These are phyloP conservation scores for Callionymus lyra DNA, from an alignment of 2,113 vertebrate species.

Conservation along the genomic window DNA sequence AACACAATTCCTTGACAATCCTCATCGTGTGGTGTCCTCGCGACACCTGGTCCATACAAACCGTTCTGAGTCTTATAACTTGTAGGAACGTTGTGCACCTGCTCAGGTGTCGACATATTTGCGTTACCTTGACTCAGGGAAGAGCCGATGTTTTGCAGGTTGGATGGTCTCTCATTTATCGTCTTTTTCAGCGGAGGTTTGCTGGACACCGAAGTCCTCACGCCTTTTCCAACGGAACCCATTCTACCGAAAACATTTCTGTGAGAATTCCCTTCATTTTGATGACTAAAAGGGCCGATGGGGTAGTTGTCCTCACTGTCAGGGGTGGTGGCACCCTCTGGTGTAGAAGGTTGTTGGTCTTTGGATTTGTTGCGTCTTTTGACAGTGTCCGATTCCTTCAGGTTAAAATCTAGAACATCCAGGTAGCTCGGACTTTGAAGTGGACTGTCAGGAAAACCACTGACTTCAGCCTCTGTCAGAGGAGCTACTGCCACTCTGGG, in stretches of 20 bases:
- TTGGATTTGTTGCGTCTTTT: conserved; percentile 85
- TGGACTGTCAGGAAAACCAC: conserved; percentile 21
- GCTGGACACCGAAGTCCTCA: conserved; percentile 54
- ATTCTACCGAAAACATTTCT: conserved; percentile 54
- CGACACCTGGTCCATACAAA: background rate
- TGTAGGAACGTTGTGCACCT: too few relatives aligned
- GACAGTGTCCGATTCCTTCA: conserved; percentile 91
- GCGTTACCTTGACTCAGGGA: too few relatives aligned
- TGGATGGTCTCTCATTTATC: too few relatives aligned
- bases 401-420: conserved; percentile 76
- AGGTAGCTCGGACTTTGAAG: conserved; percentile 11
- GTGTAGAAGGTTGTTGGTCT: conserved; percentile 56
- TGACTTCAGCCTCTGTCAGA: conserved; percentile 29
- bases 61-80: too few relatives aligned
- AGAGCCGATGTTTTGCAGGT: too few relatives aligned
- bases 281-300: conserved; percentile 36
- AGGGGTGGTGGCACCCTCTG: conserved; percentile 35
- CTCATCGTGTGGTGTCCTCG: conserved; percentile 40
- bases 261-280: conserved; percentile 23
- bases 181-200: conserved; percentile 51
- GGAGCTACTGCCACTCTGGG: conserved; percentile 73
- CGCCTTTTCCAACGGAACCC: conserved; percentile 33
- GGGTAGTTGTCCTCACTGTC: conserved; percentile 62
- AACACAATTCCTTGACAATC: conserved; percentile 15
- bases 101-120: too few relatives aligned